A percentile compares a stretch with the other conserved stretches of the same genome.
Conservation (phyloP, 2,797 vertebrate species). For the Potorous gilbertii region DNA sequence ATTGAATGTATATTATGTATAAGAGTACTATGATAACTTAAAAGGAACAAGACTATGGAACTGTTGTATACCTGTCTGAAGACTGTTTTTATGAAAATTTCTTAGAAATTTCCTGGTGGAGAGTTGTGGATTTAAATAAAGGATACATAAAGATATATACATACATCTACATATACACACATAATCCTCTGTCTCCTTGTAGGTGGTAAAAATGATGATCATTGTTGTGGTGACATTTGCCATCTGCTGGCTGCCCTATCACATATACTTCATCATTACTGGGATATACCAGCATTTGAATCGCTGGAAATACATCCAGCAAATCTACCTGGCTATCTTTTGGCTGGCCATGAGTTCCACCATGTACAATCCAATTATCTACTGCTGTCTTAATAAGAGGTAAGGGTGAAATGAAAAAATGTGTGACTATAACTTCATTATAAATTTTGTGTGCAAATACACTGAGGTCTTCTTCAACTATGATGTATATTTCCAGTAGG, state of each 20-base stretch:
- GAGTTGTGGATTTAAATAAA: not conserved
- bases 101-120: not conserved
- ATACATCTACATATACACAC: not conserved
- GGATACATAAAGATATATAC: too few species aligned
- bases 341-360: constrained; percentile 99
- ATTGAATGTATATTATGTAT: not conserved
- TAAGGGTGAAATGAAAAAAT: constrained; percentile 78
- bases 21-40: not conserved
- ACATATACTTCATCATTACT: constrained; percentile 94
- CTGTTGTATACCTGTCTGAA: not conserved
- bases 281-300: constrained; percentile 90
- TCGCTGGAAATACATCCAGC: constrained; percentile 96
- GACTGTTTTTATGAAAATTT: not conserved
- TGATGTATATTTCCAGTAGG: not conserved
- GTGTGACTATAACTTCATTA: not conserved
- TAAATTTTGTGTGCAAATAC: not conserved
- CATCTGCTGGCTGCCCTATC: constrained; percentile 97
- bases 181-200: constrained; percentile 64
- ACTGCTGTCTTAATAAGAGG: constrained; percentile 99
- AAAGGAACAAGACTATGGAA: not conserved
- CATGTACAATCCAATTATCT: constrained; percentile 99
- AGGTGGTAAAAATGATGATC: constrained; percentile 99
- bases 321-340: constrained; percentile 95
- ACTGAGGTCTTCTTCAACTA: constrained; percentile 5
- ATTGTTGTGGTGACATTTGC: constrained; percentile 97